Percentiles rank a stretch among this genome's conserved stretches.
phyloP scores from a whole-genome alignment of 2,888 invertebrate species.

The Dasypolia templi region DNA sequence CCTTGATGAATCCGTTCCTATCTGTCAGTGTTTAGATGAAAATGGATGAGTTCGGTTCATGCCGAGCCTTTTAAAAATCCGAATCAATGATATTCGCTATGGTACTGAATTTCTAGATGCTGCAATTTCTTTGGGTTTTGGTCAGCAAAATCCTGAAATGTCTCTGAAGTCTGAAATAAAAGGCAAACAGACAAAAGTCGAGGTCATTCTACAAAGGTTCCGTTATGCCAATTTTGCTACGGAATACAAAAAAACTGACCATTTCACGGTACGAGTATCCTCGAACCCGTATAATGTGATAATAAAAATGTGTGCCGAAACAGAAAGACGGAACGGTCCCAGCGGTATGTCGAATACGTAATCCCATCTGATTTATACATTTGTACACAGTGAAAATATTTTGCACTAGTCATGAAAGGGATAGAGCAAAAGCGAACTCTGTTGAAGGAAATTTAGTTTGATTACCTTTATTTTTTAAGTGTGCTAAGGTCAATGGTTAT shows the following conservation, averaged over 20 bases:
- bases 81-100: background rate
- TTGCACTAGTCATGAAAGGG: slow-evolving; percentile 38
- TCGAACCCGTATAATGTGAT: slow-evolving; percentile 69
- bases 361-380: slow-evolving; percentile 61
- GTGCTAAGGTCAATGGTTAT: slow-evolving; percentile 31
- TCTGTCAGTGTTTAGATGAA: slow-evolving; percentile 34
- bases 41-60: slow-evolving; percentile 19
- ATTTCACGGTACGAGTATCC: slow-evolving; percentile 56
- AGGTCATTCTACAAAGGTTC: slow-evolving; percentile 32
- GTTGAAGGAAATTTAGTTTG: slow-evolving; percentile 25
- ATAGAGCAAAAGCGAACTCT: slow-evolving; percentile 11
- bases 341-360: slow-evolving; percentile 54
- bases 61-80: background rate
- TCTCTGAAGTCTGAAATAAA: slow-evolving; percentile 13
- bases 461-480: background rate
- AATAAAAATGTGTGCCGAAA: slow-evolving; percentile 64
- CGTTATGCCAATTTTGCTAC: slow-evolving; percentile 31
- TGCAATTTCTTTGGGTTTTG: slow-evolving; percentile 7
- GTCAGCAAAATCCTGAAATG: slow-evolving; percentile 4
- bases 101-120: background rate
- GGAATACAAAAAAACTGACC: slow-evolving; percentile 50
- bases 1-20: slow-evolving; percentile 59
- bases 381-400: slow-evolving; percentile 32
- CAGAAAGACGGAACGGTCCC: slow-evolving; percentile 57
- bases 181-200: slow-evolving; percentile 16